These are phyloP conservation scores for Lanius ludovicianus DNA, from an alignment of 2,113 vertebrate species.

Conservation along the genomic window DNA sequence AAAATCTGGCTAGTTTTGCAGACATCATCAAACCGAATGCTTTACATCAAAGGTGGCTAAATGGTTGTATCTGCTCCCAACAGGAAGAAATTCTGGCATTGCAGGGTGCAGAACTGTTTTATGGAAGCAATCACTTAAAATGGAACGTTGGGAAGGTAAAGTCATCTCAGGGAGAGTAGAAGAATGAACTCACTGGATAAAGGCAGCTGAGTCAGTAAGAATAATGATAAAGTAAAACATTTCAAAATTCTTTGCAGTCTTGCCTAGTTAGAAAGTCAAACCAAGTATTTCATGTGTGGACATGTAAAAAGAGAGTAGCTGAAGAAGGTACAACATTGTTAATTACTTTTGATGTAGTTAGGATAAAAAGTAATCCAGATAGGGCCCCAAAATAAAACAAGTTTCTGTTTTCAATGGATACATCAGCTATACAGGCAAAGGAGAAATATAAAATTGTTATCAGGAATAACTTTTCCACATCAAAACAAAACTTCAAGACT, in stretches of 20 bases:
- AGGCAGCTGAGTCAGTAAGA: not conserved
- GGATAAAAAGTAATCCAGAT: not conserved
- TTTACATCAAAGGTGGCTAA: not conserved
- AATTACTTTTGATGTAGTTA: not conserved
- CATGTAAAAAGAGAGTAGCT: not conserved
- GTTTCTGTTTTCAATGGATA: not conserved
- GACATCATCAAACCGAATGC: not conserved
- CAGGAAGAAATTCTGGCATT: not conserved
- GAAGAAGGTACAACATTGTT: not conserved
- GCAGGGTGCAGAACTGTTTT: not conserved
- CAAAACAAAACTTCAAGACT: not conserved
- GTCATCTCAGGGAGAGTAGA: not conserved
- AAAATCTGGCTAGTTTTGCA: not conserved
- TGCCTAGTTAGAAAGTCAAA: not conserved
- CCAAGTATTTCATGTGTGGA: not conserved
- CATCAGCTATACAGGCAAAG: not conserved
- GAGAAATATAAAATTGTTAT: not conserved
- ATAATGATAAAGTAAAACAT: not conserved
- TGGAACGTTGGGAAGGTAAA: not conserved
- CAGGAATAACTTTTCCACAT: not conserved
- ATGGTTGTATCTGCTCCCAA: fast-evolving
- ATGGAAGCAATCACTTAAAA: not conserved
- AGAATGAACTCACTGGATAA: not conserved
- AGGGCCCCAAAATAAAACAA: not conserved
- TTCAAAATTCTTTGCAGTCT: not conserved